Base-by-base conservation (phyloP, 2,113 vertebrate genomes). In the Sphaerodactylus townsendi region DNA sequence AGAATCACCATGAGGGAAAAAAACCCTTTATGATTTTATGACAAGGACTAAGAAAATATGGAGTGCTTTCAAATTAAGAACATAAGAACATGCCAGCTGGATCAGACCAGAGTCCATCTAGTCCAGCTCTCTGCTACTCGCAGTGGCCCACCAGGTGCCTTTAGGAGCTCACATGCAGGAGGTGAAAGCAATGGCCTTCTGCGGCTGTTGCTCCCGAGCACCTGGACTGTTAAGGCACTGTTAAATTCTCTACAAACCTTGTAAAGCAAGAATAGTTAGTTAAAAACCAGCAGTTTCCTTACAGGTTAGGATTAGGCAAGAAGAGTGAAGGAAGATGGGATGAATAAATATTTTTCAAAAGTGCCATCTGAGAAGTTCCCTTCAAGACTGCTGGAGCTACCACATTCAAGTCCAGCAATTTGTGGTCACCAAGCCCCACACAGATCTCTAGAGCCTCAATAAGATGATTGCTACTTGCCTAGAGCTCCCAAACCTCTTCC, bases 1-100 rank as follows among this genome's bases (percentile, higher is more conserved):
- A 65, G 25, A 81, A 83, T 46, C 35, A 23, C 62, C 71, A 75
- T 8, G 30, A 76, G 78, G 35, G 75, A 35, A 33, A 44, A 85
- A 80, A 68, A 0, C 62, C 66, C 2, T 28, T 25, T 23, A 30
- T 0, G 17, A 14, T 0, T 11, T 6, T 6, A 23, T 0, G 0
- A 86, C 21, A 21, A 80, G 66, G n/a, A 2, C 30, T 37, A 62
- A 72, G 44, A 48, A 1, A 46, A 48, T 0, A 62, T 25, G 1
- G 17, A 2, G 41, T 41, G 71, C 86, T 81, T 76, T 65, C 37
- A n/a, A n/a, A n/a, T n/a, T n/a, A n/a, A n/a, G n/a, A n/a, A n/a
- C n/a, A n/a, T n/a, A n/a, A n/a, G n/a, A n/a, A n/a, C n/a, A n/a
- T n/a, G n/a, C n/a, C n/a, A n/a, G n/a, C n/a, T n/a, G n/a, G n/a